Evolutionary conservation across 2,888 invertebrate species (phyloP).

Genomic region (Dromius quadrimaculatus): DNA sequence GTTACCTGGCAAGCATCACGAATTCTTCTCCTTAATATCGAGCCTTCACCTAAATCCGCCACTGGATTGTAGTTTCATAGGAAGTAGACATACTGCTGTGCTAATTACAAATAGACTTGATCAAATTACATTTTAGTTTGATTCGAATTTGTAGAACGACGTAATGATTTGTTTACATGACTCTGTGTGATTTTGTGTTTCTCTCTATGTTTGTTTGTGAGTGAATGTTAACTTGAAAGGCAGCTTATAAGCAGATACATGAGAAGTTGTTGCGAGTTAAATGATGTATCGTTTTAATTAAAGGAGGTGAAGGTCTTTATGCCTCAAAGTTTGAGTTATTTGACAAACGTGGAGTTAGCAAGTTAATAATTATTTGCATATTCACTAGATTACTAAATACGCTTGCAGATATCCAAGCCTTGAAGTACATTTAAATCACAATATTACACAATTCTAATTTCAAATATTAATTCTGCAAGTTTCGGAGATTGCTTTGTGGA

Average conservation of each 20-base stretch:
- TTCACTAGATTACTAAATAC: too few species aligned
- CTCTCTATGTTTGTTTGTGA: background rate
- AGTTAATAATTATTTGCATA: too few species aligned
- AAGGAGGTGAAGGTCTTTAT: slow-evolving; percentile 6
- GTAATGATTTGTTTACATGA: slow-evolving; percentile 39
- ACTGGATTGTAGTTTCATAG: too few species aligned
- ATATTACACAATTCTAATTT: too few species aligned
- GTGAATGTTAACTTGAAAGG: background rate
- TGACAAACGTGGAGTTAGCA: background rate
- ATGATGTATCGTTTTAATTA: slow-evolving; percentile 28
- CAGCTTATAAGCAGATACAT: background rate
- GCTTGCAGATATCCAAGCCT: too few species aligned
- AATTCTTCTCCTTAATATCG: too few species aligned
- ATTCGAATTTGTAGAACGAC: slow-evolving; percentile 36
- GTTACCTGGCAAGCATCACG: too few species aligned
- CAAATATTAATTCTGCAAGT: too few species aligned
- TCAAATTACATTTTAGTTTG: slow-evolving; percentile 42
- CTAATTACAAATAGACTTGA: slow-evolving; percentile 29
- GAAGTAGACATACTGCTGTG: too few species aligned
- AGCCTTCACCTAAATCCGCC: too few species aligned
- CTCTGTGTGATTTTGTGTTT: slow-evolving; percentile 1
- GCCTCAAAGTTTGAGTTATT: background rate
- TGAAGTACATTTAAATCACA: too few species aligned
- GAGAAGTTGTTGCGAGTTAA: slow-evolving; percentile 5
- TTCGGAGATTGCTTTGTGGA: too few species aligned